phyloP scores from a whole-genome alignment of 2,113 vertebrate genomes.

The Thalassarche chlororhynchos region DNA sequence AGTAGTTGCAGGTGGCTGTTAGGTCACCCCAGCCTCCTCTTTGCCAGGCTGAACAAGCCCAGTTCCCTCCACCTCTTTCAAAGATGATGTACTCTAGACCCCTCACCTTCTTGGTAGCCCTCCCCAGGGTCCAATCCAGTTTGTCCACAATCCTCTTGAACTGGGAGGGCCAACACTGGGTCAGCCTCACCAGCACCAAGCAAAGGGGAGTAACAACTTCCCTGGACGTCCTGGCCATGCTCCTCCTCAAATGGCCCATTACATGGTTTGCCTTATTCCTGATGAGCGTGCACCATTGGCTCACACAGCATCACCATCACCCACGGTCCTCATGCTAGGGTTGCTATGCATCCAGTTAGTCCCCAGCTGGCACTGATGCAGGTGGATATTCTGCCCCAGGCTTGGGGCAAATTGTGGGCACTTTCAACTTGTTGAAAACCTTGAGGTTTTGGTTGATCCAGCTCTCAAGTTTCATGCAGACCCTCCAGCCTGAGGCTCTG shows the following conservation, averaged over 20 bases:
- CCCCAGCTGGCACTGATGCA: background rate
- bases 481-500: background rate
- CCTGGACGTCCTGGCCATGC: background rate
- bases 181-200: background rate
- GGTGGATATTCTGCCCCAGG: background rate
- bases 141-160: background rate
- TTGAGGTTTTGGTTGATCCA: background rate
- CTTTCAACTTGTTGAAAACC: background rate
- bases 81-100: background rate
- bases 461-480: background rate
- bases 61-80: background rate
- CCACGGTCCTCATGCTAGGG: background rate
- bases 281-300: background rate
- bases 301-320: background rate
- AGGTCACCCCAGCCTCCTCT: background rate
- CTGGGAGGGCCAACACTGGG: background rate
- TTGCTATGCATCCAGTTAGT: fast-evolving
- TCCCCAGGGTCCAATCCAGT: background rate
- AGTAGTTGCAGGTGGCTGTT: background rate
- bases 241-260: background rate
- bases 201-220: background rate
- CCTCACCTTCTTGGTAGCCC: background rate
- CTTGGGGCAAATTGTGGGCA: background rate
- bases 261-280: background rate
- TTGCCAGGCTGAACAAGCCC: background rate